Conservation (phyloP, 2,888 invertebrate genomes). For the Phyto melanocephala region DNA sequence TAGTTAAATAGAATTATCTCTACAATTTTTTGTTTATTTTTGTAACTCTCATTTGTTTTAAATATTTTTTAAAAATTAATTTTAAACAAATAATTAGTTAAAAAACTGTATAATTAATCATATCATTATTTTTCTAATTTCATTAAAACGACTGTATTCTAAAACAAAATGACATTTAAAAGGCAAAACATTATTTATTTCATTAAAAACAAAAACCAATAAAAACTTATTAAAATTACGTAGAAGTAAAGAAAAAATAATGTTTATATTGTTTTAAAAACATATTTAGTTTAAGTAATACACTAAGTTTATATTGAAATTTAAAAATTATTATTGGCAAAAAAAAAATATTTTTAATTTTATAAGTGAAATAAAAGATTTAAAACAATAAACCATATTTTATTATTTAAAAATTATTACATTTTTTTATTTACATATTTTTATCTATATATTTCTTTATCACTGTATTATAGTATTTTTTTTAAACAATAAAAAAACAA, state of each 20-base stretch:
- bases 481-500: too few species aligned
- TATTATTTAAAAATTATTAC: neutral
- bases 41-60: conserved; percentile 17
- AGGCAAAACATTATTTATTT: conserved; percentile 42
- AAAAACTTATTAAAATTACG: neutral
- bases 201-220: neutral
- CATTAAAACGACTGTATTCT: conserved; percentile 30
- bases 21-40: neutral
- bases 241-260: conserved; percentile 9
- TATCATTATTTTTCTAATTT: conserved; percentile 36
- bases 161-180: conserved; percentile 53
- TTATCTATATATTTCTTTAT: too few species aligned
- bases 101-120: conserved; percentile 2
- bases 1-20: too few species aligned
- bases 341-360: neutral
- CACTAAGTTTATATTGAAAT: conserved; percentile 14
- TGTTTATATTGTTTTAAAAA: conserved; percentile 36
- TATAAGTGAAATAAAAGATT: neutral
- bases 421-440: too few species aligned
- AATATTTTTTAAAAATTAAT: conserved; percentile 4
- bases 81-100: neutral
- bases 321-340: conserved; percentile 26
- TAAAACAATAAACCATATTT: conserved; percentile 28
- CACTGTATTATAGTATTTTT: too few species aligned
- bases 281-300: conserved; percentile 45